Evolutionary conservation across 1,140 invertebrate species (phyloP).

Genomic region (Lamellibrachia luymesi): DNA sequence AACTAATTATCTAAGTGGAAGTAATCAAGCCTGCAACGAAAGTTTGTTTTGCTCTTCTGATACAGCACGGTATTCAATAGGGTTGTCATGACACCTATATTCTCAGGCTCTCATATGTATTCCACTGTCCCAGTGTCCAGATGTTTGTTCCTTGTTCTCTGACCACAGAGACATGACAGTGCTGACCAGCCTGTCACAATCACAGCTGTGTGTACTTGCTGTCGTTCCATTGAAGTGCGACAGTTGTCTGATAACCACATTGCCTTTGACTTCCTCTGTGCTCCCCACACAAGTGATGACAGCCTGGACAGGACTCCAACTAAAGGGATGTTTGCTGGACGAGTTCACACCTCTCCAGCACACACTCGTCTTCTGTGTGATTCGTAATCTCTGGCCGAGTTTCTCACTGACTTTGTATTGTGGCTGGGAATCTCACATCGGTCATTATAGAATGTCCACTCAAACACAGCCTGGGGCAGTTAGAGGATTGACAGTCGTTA

Average conservation of each 20-base stretch:
- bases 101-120: not conserved
- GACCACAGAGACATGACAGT: not conserved
- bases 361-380: not conserved
- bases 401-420: not conserved
- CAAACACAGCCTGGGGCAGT: not conserved
- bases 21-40: not conserved
- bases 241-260: not conserved
- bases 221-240: not conserved
- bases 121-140: not conserved
- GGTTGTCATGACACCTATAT: not conserved
- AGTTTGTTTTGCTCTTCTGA: not conserved
- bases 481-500: not conserved
- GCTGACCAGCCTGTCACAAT: not conserved
- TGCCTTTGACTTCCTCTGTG: not conserved
- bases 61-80: not conserved
- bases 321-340: not conserved
- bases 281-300: not conserved
- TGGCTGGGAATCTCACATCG: not conserved
- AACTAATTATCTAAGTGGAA: not conserved
- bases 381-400: not conserved
- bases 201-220: not conserved
- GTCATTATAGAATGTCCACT: not conserved
- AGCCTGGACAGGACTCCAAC: not conserved
- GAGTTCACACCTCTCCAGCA: not conserved
- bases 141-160: not conserved